Base-by-base conservation (phyloP, 2,113 vertebrate genomes). In the Ascaphus truei region DNA sequence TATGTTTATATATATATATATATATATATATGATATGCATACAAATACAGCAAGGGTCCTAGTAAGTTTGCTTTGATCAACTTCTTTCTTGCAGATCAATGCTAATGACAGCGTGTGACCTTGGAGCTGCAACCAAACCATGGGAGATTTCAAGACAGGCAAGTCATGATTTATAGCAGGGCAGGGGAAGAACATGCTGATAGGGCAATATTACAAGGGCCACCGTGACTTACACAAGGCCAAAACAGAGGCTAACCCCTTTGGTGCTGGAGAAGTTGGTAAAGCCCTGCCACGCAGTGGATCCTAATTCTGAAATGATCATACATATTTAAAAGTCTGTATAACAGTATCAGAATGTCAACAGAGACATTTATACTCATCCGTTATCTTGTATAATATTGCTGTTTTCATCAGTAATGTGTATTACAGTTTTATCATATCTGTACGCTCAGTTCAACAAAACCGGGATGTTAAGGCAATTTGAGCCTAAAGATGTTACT, bases 61-160 rank as follows among this genome's bases (percentile, higher is more conserved):
- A 2, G 16, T 10, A 22, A 22, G 33, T 39, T 80, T 79, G 81
- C 81, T 86, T 88, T 88, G 86, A 88, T 87, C 77, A 76, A 78
- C 85, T 87, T 83, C 88, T 83, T 87, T 88, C 43, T 69, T 89
- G 80, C 86, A 99, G 97, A 90, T 99, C 96, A 77, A 99, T 99
- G 97, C 92, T 99, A 93, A 98, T 99, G 97, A 99, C 97, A 76
- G 96, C 97, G 26, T 99, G 96, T 89, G 97, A 99, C 89, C 93
- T 99, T 75, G 97, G 97, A 81, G 97, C 97, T 67, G 97, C 96
- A 82, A 99, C 97, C 72, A 99, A 99, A 87, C 97, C 97, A n/a
- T 99, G 97, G 97, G 95, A 99, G 86, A 98, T 95, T 86, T 98
- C 97, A n/a, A 92, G 92, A 88, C 96, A 98, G 95, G 97, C 93